Evolutionary conservation across 2,797 vertebrate species (phyloP), one percentile per base, ranked within the genome.

Genomic region (Tamandua tetradactyla): DNA sequence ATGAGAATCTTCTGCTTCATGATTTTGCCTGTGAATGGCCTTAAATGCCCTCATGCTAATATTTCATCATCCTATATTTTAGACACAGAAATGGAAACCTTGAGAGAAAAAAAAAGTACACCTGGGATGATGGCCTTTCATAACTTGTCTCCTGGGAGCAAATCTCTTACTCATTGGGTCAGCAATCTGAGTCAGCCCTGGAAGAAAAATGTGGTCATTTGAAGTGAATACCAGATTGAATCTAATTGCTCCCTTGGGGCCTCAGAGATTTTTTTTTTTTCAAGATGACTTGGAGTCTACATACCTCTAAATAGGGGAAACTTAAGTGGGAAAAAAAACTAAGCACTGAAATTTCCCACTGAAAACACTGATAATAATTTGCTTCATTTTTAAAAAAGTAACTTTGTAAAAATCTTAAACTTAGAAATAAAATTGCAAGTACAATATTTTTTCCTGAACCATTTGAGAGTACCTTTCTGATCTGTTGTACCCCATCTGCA

Each of bases 201-300:
- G 72, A 93, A 88, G 92, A 92, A 90, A 90, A 88, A 71, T 0
- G 7, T 47, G 74, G 68, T 76, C 69, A 5, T 72, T 59, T 62
- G 47, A 83, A 74, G 14, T 66, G 64, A 80, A 95, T 49, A 87
- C 57, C 94, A 96, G n/a, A 93, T 74, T 91, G 87, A 93, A 69
- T 93, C 32, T 96, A 96, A 97, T 95, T 92, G 93, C 59, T 97
- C 95, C 89, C 94, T 44, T 4, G 93, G 78, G 96, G 30, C 68
- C 69, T 78, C 5, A 0, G 6, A 75, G 49, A 49, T 84, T 69
- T 55, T 47, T 47, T 47, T 47, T n/a, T n/a, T n/a, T 89, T 74
- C 61, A 55, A n/a, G 61, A 22, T 27, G 18, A 47, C 52, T 42
- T 35, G 12, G 27, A 71, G 49, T 91, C 84, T 55, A 30, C 25